phyloP scores from a whole-genome alignment of 92 coral and sea anemone genomes.

The Parazoanthus swiftii region DNA sequence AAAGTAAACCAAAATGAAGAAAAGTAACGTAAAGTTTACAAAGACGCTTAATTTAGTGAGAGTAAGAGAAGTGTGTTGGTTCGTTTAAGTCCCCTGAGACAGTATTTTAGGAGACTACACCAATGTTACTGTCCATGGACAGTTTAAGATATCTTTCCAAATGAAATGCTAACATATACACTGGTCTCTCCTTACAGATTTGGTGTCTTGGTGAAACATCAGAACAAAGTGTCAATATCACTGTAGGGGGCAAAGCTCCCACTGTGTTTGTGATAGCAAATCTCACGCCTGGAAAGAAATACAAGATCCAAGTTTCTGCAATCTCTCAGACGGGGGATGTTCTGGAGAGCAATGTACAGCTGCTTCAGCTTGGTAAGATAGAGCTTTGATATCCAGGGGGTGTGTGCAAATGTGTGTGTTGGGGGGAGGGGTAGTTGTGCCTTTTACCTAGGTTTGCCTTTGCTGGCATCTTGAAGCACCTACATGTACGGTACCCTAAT shows the following conservation, averaged over 20 bases:
- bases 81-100: too few species aligned
- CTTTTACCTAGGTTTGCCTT: too few species aligned
- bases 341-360: conserved; percentile 25
- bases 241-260: conserved; percentile 23
- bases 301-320: conserved; percentile 42
- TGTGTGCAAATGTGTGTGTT: too few species aligned
- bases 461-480: too few species aligned
- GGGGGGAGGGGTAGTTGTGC: too few species aligned
- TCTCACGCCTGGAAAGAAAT: conserved; percentile 47
- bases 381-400: neutral
- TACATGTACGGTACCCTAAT: too few species aligned
- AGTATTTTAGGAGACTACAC: too few species aligned
- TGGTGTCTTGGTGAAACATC: conserved; percentile 36
- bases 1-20: too few species aligned
- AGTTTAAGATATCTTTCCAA: neutral
- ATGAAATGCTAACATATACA: neutral
- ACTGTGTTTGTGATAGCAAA: conserved; percentile 36
- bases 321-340: conserved; percentile 24
- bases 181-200: neutral
- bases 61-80: too few species aligned
- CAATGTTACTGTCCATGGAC: too few species aligned
- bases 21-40: too few species aligned
- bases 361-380: conserved; percentile 17
- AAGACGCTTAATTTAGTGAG: too few species aligned
- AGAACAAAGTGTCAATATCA: conserved; percentile 2